Evolutionary conservation across 2,113 vertebrate species (phyloP).

Genomic region (Phyllostomus discolor): DNA sequence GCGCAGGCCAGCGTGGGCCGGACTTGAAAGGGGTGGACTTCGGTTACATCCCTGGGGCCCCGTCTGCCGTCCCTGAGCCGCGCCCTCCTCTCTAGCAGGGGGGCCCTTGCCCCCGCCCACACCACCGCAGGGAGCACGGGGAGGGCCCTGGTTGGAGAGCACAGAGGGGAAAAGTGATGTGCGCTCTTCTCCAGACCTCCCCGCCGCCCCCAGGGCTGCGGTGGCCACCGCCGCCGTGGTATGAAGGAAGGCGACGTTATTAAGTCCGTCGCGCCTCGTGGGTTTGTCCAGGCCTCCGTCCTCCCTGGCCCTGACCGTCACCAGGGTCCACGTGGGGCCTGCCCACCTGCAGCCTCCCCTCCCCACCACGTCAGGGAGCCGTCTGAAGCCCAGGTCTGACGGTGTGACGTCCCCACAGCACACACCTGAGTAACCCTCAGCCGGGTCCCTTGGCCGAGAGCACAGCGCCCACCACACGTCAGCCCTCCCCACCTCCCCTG

Average conservation of each 20-base stretch:
- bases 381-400: neutral
- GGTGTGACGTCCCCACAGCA: neutral
- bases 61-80: neutral
- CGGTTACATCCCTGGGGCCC: neutral
- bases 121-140: neutral
- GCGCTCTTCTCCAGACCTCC: neutral
- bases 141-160: neutral
- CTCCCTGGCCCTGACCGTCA: accelerated
- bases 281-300: neutral
- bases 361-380: neutral
- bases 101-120: neutral
- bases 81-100: neutral
- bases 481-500: neutral
- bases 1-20: conserved; percentile 45
- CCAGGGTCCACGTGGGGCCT: accelerated
- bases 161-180: neutral
- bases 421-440: neutral
- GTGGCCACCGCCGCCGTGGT: accelerated
- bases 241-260: accelerated
- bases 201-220: neutral
- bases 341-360: accelerated
- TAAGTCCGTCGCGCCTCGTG: neutral
- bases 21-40: conserved; percentile 58
- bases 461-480: accelerated
- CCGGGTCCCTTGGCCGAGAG: neutral